Evolutionary conservation across 2,888 invertebrate species (phyloP), one percentile per base, ranked within the genome.

Genomic region (Tinea trinotella): DNA sequence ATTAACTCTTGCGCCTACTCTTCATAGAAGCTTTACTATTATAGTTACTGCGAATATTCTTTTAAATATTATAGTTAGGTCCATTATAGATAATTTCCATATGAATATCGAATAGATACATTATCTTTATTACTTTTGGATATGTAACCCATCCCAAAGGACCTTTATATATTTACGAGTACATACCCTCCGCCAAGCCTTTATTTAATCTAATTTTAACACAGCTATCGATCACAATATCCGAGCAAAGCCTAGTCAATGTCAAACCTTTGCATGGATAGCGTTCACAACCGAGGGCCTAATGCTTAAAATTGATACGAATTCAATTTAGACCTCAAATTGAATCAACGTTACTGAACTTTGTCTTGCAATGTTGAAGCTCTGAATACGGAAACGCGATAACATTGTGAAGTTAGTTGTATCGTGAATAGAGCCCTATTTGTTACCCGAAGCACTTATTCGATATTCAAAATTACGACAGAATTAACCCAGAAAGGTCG

Each of bases 401-500:
- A 4, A 2, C 30, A 30, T 10, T 30, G 3, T 7, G 7, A 7
- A 30, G 9, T 30, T 30, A 4, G 30, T 40, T n/a, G 13, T 40
- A 7, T 40, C 15, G 7, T 3, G 40, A 15, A 40, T 15, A 40
- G 13, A n/a, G 40, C 46, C 1, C 6, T 10, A 12, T 46, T 17
- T 46, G 46, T 46, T 46, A 46, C 46, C 46, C 10, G n/a, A 19
- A 46, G 19, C 15, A 46, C 46, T 19, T 46, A 46, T 46, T 46
- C 46, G 46, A 46, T 46, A 46, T 46, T 46, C 46, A 19, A 19
- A 46, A 46, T 46, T 46, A 30, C 30, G 30, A 30, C 30, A 46
- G 46, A 46, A 46, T 46, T 19, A 46, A 46, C 46, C 9, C 40
- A 19, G 19, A 17, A 17, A 17, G 46, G 46, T 40, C 40, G 5